phyloP scores from a whole-genome alignment of 2,888 invertebrate species.

The Panzeria rudis region DNA sequence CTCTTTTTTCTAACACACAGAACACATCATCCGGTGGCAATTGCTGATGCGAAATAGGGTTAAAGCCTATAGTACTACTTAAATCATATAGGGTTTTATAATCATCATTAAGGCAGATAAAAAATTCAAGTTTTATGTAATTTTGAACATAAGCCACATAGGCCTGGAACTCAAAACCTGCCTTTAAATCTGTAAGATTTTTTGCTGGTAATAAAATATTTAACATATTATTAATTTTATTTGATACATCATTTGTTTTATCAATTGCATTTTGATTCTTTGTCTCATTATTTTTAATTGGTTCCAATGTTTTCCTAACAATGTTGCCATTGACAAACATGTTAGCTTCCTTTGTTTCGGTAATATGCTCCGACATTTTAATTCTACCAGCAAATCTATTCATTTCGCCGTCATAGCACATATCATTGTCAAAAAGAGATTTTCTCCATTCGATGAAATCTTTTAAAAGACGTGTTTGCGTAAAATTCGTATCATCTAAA shows the following conservation, averaged over 20 bases:
- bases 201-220: conserved; percentile 53
- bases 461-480: conserved; percentile 47
- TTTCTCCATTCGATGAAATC: conserved; percentile 70
- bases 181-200: conserved; percentile 56
- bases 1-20: conserved; percentile 61
- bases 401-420: background rate
- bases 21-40: conserved; percentile 61
- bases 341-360: background rate
- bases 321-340: background rate
- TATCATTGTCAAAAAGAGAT: background rate
- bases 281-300: background rate
- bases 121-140: conserved; percentile 64
- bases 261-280: background rate
- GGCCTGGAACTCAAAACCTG: conserved; percentile 64
- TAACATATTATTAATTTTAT: conserved; percentile 28
- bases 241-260: background rate
- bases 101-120: conserved; percentile 68
- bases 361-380: background rate
- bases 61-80: conserved; percentile 58
- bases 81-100: conserved; percentile 63
- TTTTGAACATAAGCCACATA: conserved; percentile 67
- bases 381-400: background rate
- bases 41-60: conserved; percentile 9
- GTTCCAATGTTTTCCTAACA: background rate
- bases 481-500: background rate